These are phyloP conservation scores for Lemur catta DNA, from an alignment of 2,797 vertebrate species.

Conservation along the genomic window DNA sequence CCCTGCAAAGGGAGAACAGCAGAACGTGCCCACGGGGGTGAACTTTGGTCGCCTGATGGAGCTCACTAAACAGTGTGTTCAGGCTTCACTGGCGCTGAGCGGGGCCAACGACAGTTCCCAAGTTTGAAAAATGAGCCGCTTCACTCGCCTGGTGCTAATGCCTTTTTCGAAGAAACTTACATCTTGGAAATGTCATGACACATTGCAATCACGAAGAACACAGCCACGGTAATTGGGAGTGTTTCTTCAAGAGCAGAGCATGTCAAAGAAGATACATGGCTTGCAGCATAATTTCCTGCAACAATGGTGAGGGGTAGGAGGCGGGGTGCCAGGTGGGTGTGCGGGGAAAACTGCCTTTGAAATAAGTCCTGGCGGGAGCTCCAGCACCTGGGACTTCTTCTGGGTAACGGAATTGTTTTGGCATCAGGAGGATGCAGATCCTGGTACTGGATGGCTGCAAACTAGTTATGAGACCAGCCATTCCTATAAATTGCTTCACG, in stretches of 20 bases:
- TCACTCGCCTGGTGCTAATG: conserved; percentile 69
- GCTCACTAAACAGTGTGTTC: conserved; percentile 59
- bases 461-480: neutral
- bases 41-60: neutral
- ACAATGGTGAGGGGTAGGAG: neutral
- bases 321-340: rapidly evolving
- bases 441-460: neutral
- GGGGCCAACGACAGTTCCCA: conserved; percentile 64
- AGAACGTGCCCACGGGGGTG: neutral
- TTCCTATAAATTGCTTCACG: neutral
- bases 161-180: conserved; percentile 78
- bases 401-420: neutral
- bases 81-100: conserved; percentile 25
- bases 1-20: neutral
- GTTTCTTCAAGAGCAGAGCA: conserved; percentile 71
- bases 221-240: conserved; percentile 71
- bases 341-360: neutral
- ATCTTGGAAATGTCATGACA: conserved; percentile 83
- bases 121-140: conserved; percentile 78
- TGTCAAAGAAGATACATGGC: conserved; percentile 57
- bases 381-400: conserved; percentile 25
- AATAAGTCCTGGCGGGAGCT: conserved; percentile 52
- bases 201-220: conserved; percentile 80
- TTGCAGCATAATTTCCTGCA: conserved; percentile 44
- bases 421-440: neutral